Evolutionary conservation across 2,888 invertebrate genomes (phyloP).

Genomic region (Dicyrtomina minuta): DNA sequence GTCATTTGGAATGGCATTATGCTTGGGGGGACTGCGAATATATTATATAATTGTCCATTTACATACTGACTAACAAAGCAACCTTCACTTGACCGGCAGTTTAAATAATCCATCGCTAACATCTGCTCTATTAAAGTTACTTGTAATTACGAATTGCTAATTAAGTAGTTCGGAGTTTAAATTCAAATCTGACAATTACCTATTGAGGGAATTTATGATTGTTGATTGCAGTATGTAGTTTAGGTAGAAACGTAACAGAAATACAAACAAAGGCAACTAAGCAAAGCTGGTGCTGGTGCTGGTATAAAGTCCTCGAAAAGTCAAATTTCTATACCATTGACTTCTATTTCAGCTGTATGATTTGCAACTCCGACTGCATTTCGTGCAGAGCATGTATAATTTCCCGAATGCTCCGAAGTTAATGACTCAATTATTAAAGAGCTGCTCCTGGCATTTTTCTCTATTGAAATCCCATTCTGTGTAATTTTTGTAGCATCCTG

Average conservation of each 20-base stretch:
- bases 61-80: no score
- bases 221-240: no score
- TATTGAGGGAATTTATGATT: no score
- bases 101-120: constrained; percentile 5
- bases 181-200: no score
- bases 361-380: constrained; percentile 66
- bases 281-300: no score
- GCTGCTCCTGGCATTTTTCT: constrained; percentile 63
- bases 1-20: constrained; percentile 67
- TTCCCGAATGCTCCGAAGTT: constrained; percentile 55
- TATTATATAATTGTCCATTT: constrained; percentile 1
- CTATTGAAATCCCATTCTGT: constrained; percentile 51
- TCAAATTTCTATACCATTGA: constrained; percentile 73
- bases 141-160: no score
- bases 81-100: no score
- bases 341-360: constrained; percentile 69
- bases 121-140: background rate
- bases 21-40: constrained; percentile 63
- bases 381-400: constrained; percentile 57
- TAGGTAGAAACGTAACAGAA: no score
- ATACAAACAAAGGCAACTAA: no score
- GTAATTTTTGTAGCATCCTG: constrained; percentile 25
- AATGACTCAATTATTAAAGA: constrained; percentile 62
- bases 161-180: background rate
- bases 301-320: constrained; percentile 67